Evolutionary conservation across 2,888 invertebrate genomes (phyloP).

Genomic region (Osedax frankpressi): DNA sequence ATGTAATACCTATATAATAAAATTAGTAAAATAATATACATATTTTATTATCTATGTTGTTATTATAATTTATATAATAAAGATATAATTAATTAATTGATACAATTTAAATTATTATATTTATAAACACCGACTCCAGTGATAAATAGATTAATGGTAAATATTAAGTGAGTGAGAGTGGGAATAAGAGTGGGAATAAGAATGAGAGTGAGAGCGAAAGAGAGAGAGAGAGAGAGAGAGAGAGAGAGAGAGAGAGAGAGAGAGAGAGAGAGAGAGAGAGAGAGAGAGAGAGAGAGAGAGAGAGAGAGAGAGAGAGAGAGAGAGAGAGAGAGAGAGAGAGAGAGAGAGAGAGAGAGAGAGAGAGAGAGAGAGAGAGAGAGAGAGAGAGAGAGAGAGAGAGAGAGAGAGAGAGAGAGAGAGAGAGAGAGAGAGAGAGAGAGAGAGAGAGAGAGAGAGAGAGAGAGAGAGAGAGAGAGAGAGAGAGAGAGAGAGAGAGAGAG

Average conservation of each 20-base stretch:
- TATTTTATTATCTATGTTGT: no score
- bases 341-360: conserved; percentile 21
- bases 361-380: conserved; percentile 10
- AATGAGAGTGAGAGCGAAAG: conserved; percentile 14
- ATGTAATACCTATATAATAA: no score
- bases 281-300: conserved; percentile 17
- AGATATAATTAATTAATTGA: no score
- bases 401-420: background rate
- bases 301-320: conserved; percentile 21
- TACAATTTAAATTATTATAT: no score
- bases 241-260: conserved; percentile 18
- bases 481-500: conserved; percentile 20
- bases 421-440: conserved; percentile 10
- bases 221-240: conserved; percentile 18
- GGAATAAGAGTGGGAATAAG: conserved; percentile 10
- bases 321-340: conserved; percentile 22
- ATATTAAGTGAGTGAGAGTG: conserved; percentile 12
- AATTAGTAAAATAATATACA: no score
- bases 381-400: conserved; percentile 9
- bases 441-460: conserved; percentile 18
- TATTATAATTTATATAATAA: no score
- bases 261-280: conserved; percentile 14
- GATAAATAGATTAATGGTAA: no score
- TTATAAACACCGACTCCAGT: no score
- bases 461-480: conserved; percentile 19